phyloP scores from a whole-genome alignment of 1,140 invertebrate genomes.

The Drosophila subpulchrella region DNA sequence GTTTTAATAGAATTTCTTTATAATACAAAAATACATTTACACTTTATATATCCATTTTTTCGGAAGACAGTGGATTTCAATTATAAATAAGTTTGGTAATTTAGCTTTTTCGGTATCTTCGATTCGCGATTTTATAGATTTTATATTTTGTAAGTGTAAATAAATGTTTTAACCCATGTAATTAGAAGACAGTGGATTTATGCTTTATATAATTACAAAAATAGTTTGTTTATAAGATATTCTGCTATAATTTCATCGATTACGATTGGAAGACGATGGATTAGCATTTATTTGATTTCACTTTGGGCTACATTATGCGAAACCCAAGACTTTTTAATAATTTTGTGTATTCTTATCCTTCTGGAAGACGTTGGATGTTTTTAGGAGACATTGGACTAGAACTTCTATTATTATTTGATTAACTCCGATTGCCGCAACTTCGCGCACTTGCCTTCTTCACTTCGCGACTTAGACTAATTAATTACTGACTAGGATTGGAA shows the following conservation, averaged over 20 bases:
- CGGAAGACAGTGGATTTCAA: background rate
- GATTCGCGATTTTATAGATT: constrained; percentile 1
- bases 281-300: constrained; percentile 34
- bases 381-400: constrained; percentile 5
- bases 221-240: constrained; percentile 26
- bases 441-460: constrained; percentile 38
- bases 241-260: constrained; percentile 25
- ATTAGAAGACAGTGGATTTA: constrained; percentile 44
- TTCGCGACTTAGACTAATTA: constrained; percentile 56
- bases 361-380: constrained; percentile 64
- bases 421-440: constrained; percentile 45
- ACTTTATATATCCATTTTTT: constrained; percentile 3
- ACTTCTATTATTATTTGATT: constrained; percentile 13
- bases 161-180: constrained; percentile 29
- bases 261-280: constrained; percentile 68
- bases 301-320: constrained; percentile 37
- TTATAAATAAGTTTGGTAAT: background rate
- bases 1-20: background rate
- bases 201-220: constrained; percentile 49
- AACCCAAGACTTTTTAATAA: constrained; percentile 1
- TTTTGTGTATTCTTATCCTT: constrained; percentile 16
- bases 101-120: background rate
- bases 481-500: constrained; percentile 75
- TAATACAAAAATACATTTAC: constrained; percentile 6
- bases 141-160: constrained; percentile 1